Conservation (phyloP, 2,797 vertebrate species). For the Propithecus deckenii region DNA sequence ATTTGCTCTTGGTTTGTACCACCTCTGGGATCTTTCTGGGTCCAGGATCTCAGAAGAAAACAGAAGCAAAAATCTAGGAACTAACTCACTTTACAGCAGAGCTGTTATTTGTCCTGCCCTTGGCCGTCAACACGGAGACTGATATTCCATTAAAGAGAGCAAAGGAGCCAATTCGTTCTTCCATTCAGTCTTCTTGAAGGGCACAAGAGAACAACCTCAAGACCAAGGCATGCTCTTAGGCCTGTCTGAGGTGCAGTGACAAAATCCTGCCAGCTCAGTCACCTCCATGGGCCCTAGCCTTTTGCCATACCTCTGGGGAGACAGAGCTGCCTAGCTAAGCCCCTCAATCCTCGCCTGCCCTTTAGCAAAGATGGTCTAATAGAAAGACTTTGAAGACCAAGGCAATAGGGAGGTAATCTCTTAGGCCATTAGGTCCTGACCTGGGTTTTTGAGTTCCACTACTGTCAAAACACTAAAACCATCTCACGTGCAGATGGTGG, state of each 20-base stretch:
- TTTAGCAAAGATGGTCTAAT: constrained; percentile 57
- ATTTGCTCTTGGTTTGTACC: background rate
- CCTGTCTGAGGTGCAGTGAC: background rate
- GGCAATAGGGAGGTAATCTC: constrained; percentile 63
- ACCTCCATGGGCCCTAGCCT: background rate
- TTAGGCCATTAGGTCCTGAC: constrained; percentile 57
- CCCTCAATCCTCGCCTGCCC: background rate
- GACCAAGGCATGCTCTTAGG: background rate
- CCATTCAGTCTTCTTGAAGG: background rate
- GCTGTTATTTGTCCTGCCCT: background rate
- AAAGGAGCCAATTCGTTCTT: background rate
- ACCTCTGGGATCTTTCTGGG: background rate
- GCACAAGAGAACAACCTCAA: background rate
- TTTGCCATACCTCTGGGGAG: constrained; percentile 40
- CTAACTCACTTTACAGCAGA: background rate
- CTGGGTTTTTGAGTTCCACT: constrained; percentile 23
- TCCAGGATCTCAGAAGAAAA: background rate
- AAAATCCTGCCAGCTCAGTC: background rate
- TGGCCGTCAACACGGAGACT: background rate
- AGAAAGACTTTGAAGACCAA: constrained; percentile 62
- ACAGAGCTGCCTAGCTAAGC: constrained; percentile 41
- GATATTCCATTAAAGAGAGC: background rate
- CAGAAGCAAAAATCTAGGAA: background rate
- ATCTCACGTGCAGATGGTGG: background rate
- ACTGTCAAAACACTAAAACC: constrained; percentile 59